Evolutionary conservation across 2,888 invertebrate species (phyloP).

Genomic region (Oligia latruncula): DNA sequence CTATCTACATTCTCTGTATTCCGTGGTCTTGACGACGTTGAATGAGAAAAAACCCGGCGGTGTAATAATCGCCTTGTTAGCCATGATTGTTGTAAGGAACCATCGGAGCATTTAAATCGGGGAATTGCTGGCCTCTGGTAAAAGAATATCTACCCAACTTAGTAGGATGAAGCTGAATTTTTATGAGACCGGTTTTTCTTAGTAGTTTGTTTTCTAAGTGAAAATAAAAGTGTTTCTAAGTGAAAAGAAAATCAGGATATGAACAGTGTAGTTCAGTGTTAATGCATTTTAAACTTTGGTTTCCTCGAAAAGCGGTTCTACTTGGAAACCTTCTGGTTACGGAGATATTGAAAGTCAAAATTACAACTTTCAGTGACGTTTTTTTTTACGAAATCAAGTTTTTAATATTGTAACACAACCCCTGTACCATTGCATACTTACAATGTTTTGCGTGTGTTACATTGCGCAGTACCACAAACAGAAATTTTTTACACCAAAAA

Average conservation of each 20-base stretch:
- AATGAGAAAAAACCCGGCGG: conserved; percentile 50
- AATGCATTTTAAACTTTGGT: background rate
- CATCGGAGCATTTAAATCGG: conserved; percentile 54
- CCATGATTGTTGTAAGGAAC: conserved; percentile 56
- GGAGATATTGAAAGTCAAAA: no score
- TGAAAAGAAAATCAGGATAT: background rate
- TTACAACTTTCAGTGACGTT: no score
- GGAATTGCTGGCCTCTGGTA: conserved; percentile 33
- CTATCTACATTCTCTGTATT: conserved; percentile 4
- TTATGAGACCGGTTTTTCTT: background rate
- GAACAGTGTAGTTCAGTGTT: background rate
- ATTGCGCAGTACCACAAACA: no score
- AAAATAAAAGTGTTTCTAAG: background rate
- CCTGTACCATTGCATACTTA: no score
- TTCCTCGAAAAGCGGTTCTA: no score
- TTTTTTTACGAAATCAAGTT: no score
- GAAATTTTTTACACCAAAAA: no score
- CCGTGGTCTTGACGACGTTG: conserved; percentile 17
- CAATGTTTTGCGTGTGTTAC: no score
- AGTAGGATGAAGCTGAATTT: background rate
- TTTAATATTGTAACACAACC: no score
- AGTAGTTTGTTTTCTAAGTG: background rate
- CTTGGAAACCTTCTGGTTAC: no score
- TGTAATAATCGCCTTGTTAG: conserved; percentile 64
- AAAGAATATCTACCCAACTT: conserved; percentile 12